A percentile compares a stretch with the other conserved stretches of the same genome.
phyloP scores from a whole-genome alignment of 2,113 vertebrate species.

The Bettongia penicillata region DNA sequence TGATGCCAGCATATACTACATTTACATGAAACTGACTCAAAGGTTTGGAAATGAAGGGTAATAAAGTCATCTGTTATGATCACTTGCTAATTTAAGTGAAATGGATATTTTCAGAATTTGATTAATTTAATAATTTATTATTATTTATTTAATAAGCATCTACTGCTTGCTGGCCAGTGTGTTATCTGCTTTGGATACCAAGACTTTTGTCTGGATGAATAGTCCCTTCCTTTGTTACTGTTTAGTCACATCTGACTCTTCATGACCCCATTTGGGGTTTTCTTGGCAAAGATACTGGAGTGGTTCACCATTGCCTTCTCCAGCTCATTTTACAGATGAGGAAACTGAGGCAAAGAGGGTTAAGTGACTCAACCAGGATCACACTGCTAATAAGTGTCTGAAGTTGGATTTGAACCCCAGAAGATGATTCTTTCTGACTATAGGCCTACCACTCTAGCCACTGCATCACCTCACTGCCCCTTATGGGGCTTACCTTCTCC shows the following conservation, averaged over 20 bases:
- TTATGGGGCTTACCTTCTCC: neutral
- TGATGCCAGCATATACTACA: neutral
- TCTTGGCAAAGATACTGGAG: neutral
- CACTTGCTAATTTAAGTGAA: neutral
- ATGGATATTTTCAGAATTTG: neutral
- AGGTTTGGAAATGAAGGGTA: neutral
- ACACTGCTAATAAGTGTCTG: neutral
- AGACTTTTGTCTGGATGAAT: neutral
- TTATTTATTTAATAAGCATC: neutral
- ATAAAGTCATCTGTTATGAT: neutral
- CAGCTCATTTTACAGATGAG: neutral
- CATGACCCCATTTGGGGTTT: neutral
- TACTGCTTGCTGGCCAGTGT: neutral
- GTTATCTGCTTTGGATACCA: neutral
- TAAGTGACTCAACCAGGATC: neutral
- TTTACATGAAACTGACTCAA: neutral
- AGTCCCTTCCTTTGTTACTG: neutral
- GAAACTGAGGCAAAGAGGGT: neutral
- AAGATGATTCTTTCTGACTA: neutral
- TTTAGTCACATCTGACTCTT: neutral
- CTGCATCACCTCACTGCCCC: neutral
- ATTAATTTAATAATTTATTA: too few species aligned
- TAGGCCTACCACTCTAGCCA: neutral
- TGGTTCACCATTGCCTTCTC: neutral
- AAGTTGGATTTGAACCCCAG: neutral